Base-by-base conservation (phyloP, 92 coral and sea anemone genomes). In the Scolanthus callimorphus region DNA sequence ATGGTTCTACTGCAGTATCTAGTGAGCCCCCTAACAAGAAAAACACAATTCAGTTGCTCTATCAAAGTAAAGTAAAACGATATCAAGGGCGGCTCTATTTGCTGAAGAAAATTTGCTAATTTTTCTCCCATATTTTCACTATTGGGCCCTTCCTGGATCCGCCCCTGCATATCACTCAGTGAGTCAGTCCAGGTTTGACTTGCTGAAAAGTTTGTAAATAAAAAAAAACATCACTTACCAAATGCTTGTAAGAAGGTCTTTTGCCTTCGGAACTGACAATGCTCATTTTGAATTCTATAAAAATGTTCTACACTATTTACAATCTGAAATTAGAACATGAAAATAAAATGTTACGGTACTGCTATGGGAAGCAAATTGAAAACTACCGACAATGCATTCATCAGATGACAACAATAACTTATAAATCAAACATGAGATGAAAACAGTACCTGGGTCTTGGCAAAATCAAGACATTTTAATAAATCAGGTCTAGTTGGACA, bases 361-460 rank as follows among this genome's bases (percentile, higher is more conserved):
- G 22, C 22, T 46, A 10, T 46, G 4, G 12, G 24, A 6, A 6
- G 6, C 6, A 34, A 6, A 6, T 15, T 34, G 6, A 34, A 6
- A 34, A 6, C 6, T 34, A 15, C 43, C 15, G 43, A 29, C 19
- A 28, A 57, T 3, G 20, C 45, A 57, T 28, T 15, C 60, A 25
- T 24, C 34, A 25, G 4, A 17, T 13, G 17, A 4, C 8, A 6
- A 9, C 15, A 6, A 8, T 55, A 10, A 57, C 1, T 30, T 6
- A 34, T 38, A 39, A 23, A 17, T 59, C 2, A 59, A 6, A 1
- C 50, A 17, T 11, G 29, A 51, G 20, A 47, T 50, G 31, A 13
- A 25, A 48, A 1, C 26, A 24, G 25, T 64, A 87, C 97, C 97
- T 86, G 97, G 45, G 67, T 81, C 46, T 83, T 82, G 57, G 86